phyloP scores from a whole-genome alignment of 2,113 vertebrate species.

The Myrmophylax atrothorax region DNA sequence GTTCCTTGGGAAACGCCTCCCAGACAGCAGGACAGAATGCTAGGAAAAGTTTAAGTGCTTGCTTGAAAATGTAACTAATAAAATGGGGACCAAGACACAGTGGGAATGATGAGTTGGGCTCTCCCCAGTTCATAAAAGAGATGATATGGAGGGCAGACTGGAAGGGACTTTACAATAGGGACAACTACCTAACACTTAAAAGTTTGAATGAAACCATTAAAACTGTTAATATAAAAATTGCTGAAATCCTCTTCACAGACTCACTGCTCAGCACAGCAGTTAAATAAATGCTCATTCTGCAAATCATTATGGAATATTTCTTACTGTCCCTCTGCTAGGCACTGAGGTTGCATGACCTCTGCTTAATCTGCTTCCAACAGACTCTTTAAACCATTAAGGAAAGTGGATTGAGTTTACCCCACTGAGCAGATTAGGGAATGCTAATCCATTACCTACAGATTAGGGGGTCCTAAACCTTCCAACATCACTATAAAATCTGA shows the following conservation, averaged over 20 bases:
- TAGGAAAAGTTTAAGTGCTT: not conserved
- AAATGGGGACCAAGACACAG: not conserved
- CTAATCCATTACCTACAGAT: constrained; percentile 8
- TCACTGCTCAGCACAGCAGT: not conserved
- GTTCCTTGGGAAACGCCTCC: not conserved
- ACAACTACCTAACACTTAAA: not conserved
- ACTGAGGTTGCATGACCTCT: not conserved
- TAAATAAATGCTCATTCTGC: not conserved
- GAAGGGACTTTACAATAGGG: not conserved
- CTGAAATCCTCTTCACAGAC: not conserved
- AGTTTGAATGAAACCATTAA: not conserved
- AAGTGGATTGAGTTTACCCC: constrained; percentile 43
- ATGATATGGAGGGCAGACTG: not conserved
- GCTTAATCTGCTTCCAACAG: constrained; percentile 21
- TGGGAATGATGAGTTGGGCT: not conserved
- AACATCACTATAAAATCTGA: not conserved
- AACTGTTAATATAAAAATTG: not conserved
- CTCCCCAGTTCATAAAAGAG: not conserved
- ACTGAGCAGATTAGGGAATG: not conserved
- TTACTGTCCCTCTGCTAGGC: not conserved
- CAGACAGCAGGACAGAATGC: not conserved
- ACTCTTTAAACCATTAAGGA: constrained; percentile 42
- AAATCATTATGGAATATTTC: not conserved
- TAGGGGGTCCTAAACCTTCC: not conserved
- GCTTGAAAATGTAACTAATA: not conserved